Evolutionary conservation across 2,113 vertebrate genomes (phyloP).

Genomic region (Synodontis membranacea): DNA sequence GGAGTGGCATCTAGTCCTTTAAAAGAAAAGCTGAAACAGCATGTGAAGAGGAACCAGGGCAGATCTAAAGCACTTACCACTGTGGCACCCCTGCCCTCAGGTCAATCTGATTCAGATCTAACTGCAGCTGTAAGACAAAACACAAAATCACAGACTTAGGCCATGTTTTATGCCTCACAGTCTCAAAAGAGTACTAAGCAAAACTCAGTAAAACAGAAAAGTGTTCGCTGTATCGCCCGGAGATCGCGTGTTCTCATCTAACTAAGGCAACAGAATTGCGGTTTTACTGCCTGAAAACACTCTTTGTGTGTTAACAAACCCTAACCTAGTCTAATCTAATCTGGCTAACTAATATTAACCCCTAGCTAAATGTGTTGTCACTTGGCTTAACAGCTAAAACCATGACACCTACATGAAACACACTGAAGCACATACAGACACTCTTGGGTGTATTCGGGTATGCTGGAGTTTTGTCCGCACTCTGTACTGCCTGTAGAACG

Average conservation of each 20-base stretch:
- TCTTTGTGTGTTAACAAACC: too few species aligned
- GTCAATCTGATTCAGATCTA: conserved; percentile 82
- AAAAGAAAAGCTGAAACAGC: background rate
- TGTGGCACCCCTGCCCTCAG: conserved; percentile 76
- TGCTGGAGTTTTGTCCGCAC: background rate
- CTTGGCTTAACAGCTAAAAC: too few species aligned
- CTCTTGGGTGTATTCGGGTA: background rate
- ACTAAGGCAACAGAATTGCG: too few species aligned
- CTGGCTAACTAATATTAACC: too few species aligned
- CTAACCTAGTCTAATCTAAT: too few species aligned
- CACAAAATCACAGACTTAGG: background rate
- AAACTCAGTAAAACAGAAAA: background rate
- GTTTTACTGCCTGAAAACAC: too few species aligned
- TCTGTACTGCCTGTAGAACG: background rate
- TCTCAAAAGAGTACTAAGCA: background rate
- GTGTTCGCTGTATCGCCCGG: too few species aligned
- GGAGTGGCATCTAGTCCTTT: background rate
- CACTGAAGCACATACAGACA: background rate
- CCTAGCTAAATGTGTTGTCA: too few species aligned
- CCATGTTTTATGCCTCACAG: background rate
- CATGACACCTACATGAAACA: too few species aligned
- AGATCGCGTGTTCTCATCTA: too few species aligned
- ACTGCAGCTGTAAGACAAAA: conserved; percentile 71
- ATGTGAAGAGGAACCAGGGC: background rate
- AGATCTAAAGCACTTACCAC: conserved; percentile 75